Evolutionary conservation across 2,797 vertebrate genomes (phyloP), one percentile per base, ranked within the genome.

Genomic region (Arnoldichthys spilopterus): DNA sequence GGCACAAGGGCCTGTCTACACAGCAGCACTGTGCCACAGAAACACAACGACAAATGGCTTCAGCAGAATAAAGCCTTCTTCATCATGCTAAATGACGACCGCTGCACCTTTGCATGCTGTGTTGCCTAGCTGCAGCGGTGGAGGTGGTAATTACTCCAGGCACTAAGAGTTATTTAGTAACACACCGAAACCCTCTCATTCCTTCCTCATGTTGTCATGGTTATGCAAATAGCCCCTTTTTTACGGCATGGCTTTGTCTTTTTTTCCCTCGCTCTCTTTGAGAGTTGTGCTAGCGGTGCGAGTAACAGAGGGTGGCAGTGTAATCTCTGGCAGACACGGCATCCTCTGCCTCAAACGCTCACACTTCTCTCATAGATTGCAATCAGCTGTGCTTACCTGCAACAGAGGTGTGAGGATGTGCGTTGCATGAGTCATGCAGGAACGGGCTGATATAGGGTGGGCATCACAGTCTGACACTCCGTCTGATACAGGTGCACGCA

Each of bases 1-100:
- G 82, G 85, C 77, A 83, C 83, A 86, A 80, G 84, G 81, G 82
- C 78, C 88, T 87, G 87, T 89, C 89, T 83, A 84, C 87, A 85
- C 67, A 72, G 84, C 70, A 80, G 34, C 78, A 51, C 77, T 26
- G 78, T 68, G 43, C 83, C 43, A 71, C 43, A 77, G 30, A 32
- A 53, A 64, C 49, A 45, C 40, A 26, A 7, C 24, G 30, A 28
- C 16, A 34, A 69, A 30, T 43, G 22, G 16, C 51, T 70, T 22
- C 47, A 56, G 49, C 51, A 15, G 28, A 70, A 64, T 49, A 51
- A 32, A 72, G 47, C 49, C 53, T 34, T 45, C 67, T 80, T 81
- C 40, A 24, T 24, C n/a, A 26, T 66, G 69, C 68, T 81, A 62
- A 73, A 54, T 59, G 45, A 61, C 22, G 37, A 59, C 53, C 26